Evolutionary conservation across 2,797 vertebrate species (phyloP).

Genomic region (Scolopax rusticola): DNA sequence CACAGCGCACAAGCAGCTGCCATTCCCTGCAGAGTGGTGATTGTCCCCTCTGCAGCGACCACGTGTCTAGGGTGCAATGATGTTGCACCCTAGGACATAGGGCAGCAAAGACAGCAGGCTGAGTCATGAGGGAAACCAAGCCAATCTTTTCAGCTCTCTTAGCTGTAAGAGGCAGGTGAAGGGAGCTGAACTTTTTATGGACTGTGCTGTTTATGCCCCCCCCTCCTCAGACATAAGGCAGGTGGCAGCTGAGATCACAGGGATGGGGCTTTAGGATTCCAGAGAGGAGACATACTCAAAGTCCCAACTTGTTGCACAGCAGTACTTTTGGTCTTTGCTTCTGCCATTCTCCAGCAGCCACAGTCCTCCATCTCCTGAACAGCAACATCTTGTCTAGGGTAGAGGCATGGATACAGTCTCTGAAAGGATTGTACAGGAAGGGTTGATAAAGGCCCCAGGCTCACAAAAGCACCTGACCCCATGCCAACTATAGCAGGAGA

Average conservation of each 20-base stretch:
- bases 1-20: neutral
- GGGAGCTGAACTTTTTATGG: neutral
- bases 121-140: neutral
- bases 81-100: neutral
- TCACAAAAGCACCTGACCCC: neutral
- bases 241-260: neutral
- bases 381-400: fast-evolving
- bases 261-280: neutral
- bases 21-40: fast-evolving
- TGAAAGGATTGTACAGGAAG: neutral
- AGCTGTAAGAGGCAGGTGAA: neutral
- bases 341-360: neutral
- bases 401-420: fast-evolving
- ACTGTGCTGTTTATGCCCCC: neutral
- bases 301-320: neutral
- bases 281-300: neutral
- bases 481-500: fast-evolving
- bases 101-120: neutral
- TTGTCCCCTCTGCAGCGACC: neutral
- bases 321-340: neutral
- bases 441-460: neutral
- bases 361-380: neutral
- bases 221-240: neutral
- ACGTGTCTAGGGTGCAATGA: neutral
- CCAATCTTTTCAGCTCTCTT: neutral